Base-by-base conservation (phyloP, 2,888 invertebrate species). In the Lepidochitona cinerea region DNA sequence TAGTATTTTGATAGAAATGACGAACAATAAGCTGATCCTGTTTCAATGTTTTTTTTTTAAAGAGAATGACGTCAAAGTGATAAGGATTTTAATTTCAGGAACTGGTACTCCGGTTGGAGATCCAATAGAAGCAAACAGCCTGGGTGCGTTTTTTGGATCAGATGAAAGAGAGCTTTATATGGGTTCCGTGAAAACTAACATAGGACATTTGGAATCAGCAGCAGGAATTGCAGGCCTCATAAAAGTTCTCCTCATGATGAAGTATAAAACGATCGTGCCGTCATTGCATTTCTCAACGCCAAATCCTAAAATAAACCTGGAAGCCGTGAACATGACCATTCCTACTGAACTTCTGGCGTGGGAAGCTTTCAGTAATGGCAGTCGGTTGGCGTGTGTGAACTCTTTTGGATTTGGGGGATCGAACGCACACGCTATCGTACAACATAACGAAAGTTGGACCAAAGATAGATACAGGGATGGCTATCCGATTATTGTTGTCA, bases 321-420 rank as follows among this genome's bases (percentile, higher is more conserved):
- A 78, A 2, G 71, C 75, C 6, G 74, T 72, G 67, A 74, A 79
- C 37, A 66, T 87, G 33, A 69, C 74, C 9, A 80, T 87, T 26
- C 75, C 83, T 9, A 73, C 74, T 0, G 35, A 75, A 0, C 32
- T 68, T 23, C 23, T 29, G 9, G 68, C 72, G 18, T 82, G 81
- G 79, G 54, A 37, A 53, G 49, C 32, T 4, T 37, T 59, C 6
- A 18, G 14, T 5, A n/a, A 52, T 1, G 37, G 69, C 23, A 36
- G 74, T 5, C 76, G 83, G 54, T 35, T 81, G 7, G 80, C 78
- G 12, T 83, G 83, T 65, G 73, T 85, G 0, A 86, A 83, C 68
- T 83, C 82, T 18, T 87, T 86, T 75, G 84, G 85, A 0, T 84
- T 85, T 71, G 87, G 87, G 0, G 87, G 87, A 29, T 83, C 85